phyloP scores from a whole-genome alignment of 2,113 vertebrate genomes.

The Hydrochoerus hydrochaeris region DNA sequence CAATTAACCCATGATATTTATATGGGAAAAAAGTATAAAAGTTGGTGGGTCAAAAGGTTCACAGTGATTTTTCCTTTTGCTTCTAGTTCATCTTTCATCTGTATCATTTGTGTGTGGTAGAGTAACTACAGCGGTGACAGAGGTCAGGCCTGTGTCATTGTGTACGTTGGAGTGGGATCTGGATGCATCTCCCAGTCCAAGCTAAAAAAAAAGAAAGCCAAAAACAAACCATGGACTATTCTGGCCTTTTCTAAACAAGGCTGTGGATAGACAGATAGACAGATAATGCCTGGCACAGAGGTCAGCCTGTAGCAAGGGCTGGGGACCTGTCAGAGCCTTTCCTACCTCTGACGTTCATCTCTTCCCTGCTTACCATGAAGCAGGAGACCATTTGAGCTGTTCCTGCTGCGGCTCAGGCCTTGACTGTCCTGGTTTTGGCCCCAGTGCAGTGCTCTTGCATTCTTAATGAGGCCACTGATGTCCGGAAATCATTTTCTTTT shows the following conservation, averaged over 20 bases:
- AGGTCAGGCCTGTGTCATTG: background rate
- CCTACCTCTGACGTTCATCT: background rate
- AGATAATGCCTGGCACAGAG: background rate
- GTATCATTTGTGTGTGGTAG: background rate
- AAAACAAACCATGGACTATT: background rate
- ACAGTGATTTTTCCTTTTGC: constrained; percentile 19
- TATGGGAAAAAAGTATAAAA: background rate
- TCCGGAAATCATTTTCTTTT: constrained; percentile 52
- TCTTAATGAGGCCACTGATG: constrained; percentile 36
- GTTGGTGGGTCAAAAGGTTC: background rate
- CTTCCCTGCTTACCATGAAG: background rate
- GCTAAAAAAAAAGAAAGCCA: background rate
- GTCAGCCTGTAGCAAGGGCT: background rate
- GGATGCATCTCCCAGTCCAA: background rate
- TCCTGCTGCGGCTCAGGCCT: background rate
- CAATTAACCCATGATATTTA: background rate
- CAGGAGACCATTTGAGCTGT: background rate
- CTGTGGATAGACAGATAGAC: background rate
- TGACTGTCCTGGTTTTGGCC: background rate
- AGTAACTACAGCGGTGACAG: background rate
- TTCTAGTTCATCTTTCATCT: background rate
- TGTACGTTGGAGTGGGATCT: background rate
- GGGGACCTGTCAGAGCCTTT: background rate
- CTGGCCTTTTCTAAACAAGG: background rate
- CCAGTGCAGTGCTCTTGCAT: constrained; percentile 42